These are phyloP conservation scores for Xerus inauris DNA, from an alignment of 2,113 vertebrate genomes.

Conservation along the genomic window DNA sequence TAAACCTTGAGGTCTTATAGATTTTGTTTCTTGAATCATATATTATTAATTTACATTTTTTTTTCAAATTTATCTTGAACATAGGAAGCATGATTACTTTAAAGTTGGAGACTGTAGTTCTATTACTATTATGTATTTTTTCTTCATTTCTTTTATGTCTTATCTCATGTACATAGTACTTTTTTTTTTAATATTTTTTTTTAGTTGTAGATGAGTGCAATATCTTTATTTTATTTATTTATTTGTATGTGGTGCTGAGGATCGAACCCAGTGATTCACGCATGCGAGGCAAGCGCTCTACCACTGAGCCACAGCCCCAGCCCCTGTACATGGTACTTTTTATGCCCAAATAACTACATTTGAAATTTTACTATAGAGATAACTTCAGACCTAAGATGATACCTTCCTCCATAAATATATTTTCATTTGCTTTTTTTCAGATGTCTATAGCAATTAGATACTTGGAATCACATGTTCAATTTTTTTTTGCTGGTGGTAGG, in stretches of 20 bases:
- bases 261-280: too few species aligned
- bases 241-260: too few species aligned
- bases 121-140: background rate
- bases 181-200: too few species aligned
- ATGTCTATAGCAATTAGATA: background rate
- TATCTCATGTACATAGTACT: background rate
- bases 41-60: background rate
- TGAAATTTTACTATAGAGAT: conserved; percentile 22
- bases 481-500: too few species aligned
- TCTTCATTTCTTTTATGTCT: background rate
- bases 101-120: background rate
- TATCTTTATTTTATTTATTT: too few species aligned
- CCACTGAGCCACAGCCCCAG: too few species aligned
- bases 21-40: background rate
- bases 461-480: background rate
- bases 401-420: background rate
- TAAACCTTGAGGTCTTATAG: background rate
- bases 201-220: too few species aligned
- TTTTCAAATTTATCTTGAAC: background rate
- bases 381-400: background rate
- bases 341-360: conserved; percentile 5
- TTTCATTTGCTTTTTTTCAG: conserved; percentile 50
- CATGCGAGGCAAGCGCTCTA: too few species aligned
- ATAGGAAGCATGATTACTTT: background rate
- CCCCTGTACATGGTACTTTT: background rate